Conservation (phyloP, 2,797 vertebrate genomes). For the Moxostoma hubbsi region DNA sequence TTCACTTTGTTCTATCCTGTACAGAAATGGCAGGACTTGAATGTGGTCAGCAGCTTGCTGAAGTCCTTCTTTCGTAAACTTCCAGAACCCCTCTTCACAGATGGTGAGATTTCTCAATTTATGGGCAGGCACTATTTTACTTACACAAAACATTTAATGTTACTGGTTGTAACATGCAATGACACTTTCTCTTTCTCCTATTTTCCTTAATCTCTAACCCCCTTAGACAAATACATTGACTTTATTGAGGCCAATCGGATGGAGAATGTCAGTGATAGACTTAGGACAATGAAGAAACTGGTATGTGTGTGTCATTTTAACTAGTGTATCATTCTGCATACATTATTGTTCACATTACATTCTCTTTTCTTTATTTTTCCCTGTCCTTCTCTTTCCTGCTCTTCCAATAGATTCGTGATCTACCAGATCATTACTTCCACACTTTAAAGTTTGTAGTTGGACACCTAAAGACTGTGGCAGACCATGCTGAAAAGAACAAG, state of each 20-base stretch:
- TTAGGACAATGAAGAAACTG: constrained; percentile 93
- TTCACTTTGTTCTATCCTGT: constrained; percentile 7
- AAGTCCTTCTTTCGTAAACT: constrained; percentile 98
- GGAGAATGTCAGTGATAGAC: constrained; percentile 87
- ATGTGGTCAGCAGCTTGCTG: constrained; percentile 95
- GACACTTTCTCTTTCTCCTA: constrained; percentile 13
- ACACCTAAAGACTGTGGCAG: constrained; percentile 94
- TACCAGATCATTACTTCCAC: constrained; percentile 93
- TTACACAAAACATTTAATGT: background rate
- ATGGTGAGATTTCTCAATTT: constrained; percentile 79
- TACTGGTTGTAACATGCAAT: background rate
- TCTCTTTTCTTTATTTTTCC: background rate
- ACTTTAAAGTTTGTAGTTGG: constrained; percentile 93
- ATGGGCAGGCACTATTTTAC: background rate
- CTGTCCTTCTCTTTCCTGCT: background rate
- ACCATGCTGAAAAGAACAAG: constrained; percentile 96
- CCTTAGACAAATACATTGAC: constrained; percentile 93
- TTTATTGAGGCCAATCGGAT: constrained; percentile 97
- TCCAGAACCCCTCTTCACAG: constrained; percentile 95
- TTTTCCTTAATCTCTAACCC: background rate
- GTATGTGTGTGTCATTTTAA: constrained; percentile 66
- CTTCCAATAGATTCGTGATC: constrained; percentile 86
- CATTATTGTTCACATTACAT: background rate
- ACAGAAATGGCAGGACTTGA: constrained; percentile 97
- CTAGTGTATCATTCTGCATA: background rate